phyloP scores from a whole-genome alignment of 2,797 vertebrate genomes.

The Acanthurus tractus region DNA sequence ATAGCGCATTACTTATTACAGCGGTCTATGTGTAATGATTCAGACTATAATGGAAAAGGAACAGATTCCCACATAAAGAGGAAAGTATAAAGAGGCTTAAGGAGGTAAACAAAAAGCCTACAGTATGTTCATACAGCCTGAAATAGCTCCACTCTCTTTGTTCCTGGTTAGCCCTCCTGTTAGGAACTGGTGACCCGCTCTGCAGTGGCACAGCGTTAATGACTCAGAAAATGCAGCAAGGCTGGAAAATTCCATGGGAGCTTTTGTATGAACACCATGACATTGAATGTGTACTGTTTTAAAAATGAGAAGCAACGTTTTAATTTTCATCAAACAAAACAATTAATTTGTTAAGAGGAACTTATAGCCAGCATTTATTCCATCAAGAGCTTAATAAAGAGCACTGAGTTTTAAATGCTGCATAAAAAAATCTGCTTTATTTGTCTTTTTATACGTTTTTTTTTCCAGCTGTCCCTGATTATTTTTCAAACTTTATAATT shows the following conservation, averaged over 20 bases:
- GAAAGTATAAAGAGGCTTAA: neutral
- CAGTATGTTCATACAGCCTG: slow-evolving; percentile 2
- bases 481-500: slow-evolving; percentile 63
- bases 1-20: neutral
- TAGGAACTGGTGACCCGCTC: slow-evolving; percentile 64
- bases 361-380: slow-evolving; percentile 70
- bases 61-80: slow-evolving; percentile 5
- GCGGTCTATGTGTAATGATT: neutral
- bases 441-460: neutral
- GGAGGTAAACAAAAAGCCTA: slow-evolving; percentile 7
- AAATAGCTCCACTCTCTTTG: slow-evolving; percentile 46
- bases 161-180: slow-evolving; percentile 64
- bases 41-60: neutral
- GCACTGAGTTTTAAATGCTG: slow-evolving; percentile 33
- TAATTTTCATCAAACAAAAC: slow-evolving; percentile 70
- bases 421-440: slow-evolving; percentile 32
- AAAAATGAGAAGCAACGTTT: slow-evolving; percentile 70
- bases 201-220: slow-evolving; percentile 71
- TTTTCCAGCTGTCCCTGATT: slow-evolving; percentile 50
- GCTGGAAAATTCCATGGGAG: slow-evolving; percentile 67
- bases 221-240: slow-evolving; percentile 79
- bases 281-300: slow-evolving; percentile 57
- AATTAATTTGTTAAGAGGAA: slow-evolving; percentile 74
- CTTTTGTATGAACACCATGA: slow-evolving; percentile 48
- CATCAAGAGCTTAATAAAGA: slow-evolving; percentile 48